Evolutionary conservation across 2,888 invertebrate species (phyloP).

Genomic region (Andrena haemorrhoa): DNA sequence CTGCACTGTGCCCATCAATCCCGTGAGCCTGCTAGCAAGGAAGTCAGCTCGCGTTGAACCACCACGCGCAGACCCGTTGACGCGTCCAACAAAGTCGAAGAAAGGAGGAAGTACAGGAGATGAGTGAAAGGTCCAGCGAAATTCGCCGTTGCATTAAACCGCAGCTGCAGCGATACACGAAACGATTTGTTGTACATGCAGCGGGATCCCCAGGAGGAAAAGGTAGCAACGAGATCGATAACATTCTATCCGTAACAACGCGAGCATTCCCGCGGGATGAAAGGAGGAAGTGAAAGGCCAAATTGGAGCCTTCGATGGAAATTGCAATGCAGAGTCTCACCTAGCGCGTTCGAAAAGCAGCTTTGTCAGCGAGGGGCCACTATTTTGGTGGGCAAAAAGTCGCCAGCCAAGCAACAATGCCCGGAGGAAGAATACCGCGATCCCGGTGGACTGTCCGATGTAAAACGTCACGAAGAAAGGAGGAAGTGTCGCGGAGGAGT

Average conservation of each 20-base stretch:
- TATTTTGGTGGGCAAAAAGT: neutral
- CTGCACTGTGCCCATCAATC: neutral
- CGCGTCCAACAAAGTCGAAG: slow-evolving; percentile 21
- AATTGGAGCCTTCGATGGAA: slow-evolving; percentile 1
- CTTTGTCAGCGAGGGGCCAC: neutral
- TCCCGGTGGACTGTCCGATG: slow-evolving; percentile 22
- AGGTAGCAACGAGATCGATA: neutral
- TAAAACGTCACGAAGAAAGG: slow-evolving; percentile 55
- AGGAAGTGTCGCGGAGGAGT: slow-evolving; percentile 63
- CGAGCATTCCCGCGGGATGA: slow-evolving; percentile 23
- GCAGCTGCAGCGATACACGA: too few species aligned
- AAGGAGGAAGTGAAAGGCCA: slow-evolving; percentile 62
- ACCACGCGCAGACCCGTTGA: neutral
- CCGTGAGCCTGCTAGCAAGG: slow-evolving; percentile 10
- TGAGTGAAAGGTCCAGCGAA: slow-evolving; percentile 45
- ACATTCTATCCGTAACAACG: neutral
- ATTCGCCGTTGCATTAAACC: neutral
- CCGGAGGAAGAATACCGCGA: slow-evolving; percentile 2
- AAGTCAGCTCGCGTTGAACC: neutral
- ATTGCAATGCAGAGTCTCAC: neutral
- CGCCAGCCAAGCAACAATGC: neutral
- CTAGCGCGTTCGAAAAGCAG: neutral
- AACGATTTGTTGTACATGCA: neutral
- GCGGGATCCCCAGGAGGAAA: neutral
- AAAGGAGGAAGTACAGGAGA: slow-evolving; percentile 53